Evolutionary conservation across 2,113 vertebrate species (phyloP).

Genomic region (Ailuropoda melanoleuca): DNA sequence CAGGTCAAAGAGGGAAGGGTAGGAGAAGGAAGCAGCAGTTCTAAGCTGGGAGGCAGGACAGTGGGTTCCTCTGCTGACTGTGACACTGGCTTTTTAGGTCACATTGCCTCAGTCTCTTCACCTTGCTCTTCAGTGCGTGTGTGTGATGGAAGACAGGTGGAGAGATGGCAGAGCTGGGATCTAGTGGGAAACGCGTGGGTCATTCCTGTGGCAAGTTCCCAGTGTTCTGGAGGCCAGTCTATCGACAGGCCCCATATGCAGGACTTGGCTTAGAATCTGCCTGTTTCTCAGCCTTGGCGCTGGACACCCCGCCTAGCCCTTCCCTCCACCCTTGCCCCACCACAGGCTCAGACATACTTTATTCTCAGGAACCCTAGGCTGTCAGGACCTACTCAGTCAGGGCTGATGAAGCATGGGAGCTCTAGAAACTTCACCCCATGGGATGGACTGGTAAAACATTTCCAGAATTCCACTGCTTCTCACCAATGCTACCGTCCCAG

Average conservation of each 20-base stretch:
- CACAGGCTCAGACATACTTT: background rate
- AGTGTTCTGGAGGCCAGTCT: background rate
- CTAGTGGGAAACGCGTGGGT: background rate
- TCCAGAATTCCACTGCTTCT: background rate
- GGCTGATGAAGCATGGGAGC: background rate
- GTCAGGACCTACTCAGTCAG: background rate
- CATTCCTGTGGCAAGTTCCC: background rate
- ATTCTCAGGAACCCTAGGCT: background rate
- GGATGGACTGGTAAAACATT: background rate
- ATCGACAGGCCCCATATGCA: background rate
- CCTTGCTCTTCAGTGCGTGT: background rate
- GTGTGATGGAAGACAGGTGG: background rate
- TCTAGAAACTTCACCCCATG: background rate
- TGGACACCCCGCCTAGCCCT: background rate
- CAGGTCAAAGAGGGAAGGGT: background rate
- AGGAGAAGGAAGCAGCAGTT: background rate
- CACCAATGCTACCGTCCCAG: background rate
- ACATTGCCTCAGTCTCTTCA: background rate
- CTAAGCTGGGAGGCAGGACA: background rate
- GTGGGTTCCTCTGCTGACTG: background rate
- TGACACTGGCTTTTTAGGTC: background rate
- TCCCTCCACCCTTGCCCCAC: background rate
- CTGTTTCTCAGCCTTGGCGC: background rate
- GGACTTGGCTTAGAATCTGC: background rate
- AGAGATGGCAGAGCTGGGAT: background rate